Conservation (phyloP, 2,797 vertebrate genomes). For the Buphagus erythrorhynchus region DNA sequence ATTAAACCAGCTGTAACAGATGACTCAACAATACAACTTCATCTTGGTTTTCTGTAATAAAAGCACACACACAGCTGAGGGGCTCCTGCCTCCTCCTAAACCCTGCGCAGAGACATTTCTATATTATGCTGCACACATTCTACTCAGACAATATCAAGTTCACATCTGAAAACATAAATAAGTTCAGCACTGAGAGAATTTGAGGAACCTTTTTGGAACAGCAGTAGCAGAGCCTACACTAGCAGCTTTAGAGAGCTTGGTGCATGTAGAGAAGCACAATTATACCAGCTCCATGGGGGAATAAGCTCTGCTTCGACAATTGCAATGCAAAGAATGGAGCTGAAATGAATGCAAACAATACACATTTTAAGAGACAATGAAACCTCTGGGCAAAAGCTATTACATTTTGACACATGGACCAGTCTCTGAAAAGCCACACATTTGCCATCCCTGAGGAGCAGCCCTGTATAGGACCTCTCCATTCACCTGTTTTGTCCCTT, state of each 20-base stretch:
- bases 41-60: conserved; percentile 29
- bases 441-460: background rate
- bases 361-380: background rate
- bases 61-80: background rate
- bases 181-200: background rate
- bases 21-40: conserved; percentile 11
- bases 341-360: background rate
- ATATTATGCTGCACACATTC: background rate
- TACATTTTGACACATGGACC: background rate
- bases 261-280: background rate
- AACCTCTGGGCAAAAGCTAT: background rate
- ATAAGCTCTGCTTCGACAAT: conserved; percentile 17
- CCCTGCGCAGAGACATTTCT: conserved; percentile 21
- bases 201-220: background rate
- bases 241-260: conserved; percentile 28
- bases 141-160: conserved; percentile 36
- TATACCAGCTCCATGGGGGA: background rate
- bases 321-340: background rate
- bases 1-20: conserved; percentile 4
- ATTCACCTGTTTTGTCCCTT: background rate
- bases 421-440: background rate
- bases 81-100: conserved; percentile 48
- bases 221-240: conserved; percentile 20
- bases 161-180: conserved; percentile 33
- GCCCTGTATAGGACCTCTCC: background rate